Percentiles rank a stretch among this genome's conserved stretches.
These are phyloP conservation scores for Apis dorsata DNA, from an alignment of 1,140 invertebrate species.

Conservation along the genomic window DNA sequence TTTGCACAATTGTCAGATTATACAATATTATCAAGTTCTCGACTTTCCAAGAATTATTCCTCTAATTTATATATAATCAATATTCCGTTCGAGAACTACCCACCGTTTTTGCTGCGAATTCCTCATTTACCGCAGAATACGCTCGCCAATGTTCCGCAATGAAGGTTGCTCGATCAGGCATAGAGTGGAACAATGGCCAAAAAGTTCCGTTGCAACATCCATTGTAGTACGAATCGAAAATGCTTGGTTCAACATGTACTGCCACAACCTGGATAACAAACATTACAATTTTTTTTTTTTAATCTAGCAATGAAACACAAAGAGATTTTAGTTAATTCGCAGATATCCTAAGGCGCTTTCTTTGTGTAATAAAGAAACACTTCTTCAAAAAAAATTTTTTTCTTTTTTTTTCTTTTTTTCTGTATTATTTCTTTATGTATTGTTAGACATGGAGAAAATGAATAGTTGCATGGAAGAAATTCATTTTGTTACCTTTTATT, in stretches of 20 bases:
- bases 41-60: neutral
- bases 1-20: neutral
- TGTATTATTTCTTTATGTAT: neutral
- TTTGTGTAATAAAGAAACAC: neutral
- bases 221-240: conserved; percentile 94
- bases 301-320: neutral
- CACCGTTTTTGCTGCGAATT: conserved; percentile 90
- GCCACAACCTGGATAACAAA: conserved; percentile 85
- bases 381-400: neutral
- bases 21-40: neutral
- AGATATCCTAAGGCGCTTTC: neutral
- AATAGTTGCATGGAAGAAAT: neutral
- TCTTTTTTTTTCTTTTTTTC: neutral
- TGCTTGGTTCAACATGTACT: conserved; percentile 86
- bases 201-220: conserved; percentile 95
- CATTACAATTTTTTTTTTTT: neutral
- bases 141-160: conserved; percentile 90
- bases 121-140: conserved; percentile 89
- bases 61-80: neutral
- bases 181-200: conserved; percentile 95
- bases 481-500: neutral
- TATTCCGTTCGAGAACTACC: conserved; percentile 43
- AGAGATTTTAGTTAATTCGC: neutral
- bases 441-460: neutral
- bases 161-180: conserved; percentile 90